Conservation (phyloP, 1,140 invertebrate species). For the Heliothis subflexa region DNA sequence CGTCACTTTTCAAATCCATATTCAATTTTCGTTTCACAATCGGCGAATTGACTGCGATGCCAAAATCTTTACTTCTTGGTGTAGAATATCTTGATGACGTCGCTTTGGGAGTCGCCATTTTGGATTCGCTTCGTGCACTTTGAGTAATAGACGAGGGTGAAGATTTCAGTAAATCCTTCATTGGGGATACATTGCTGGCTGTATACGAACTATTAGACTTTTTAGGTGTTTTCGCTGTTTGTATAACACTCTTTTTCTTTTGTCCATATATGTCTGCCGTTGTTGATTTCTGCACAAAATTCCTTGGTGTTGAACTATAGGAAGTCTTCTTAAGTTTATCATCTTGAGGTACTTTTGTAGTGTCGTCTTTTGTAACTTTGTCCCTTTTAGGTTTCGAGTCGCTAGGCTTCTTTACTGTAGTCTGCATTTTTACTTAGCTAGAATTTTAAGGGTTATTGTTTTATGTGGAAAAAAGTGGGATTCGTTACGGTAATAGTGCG, state of each 20-base stretch:
- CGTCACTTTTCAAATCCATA: slow-evolving; percentile 40
- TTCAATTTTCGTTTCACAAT: slow-evolving; percentile 65
- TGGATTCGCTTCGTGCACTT: slow-evolving; percentile 9
- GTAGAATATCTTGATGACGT: slow-evolving; percentile 44
- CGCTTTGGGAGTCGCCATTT: slow-evolving; percentile 31
- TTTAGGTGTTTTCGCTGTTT: slow-evolving; percentile 62
- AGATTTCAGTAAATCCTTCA: slow-evolving; percentile 72
- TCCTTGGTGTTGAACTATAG: slow-evolving; percentile 67
- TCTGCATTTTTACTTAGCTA: slow-evolving; percentile 50
- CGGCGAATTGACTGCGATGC: slow-evolving; percentile 81
- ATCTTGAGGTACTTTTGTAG: slow-evolving; percentile 54
- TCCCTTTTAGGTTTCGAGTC: slow-evolving; percentile 33
- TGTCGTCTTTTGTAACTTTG: slow-evolving; percentile 56
- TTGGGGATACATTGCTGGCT: slow-evolving; percentile 60
- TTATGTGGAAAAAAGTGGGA: not conserved
- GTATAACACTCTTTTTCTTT: slow-evolving; percentile 51
- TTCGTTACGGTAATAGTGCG: too few relatives aligned
- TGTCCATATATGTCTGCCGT: slow-evolving; percentile 73
- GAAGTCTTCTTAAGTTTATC: slow-evolving; percentile 68
- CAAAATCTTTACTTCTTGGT: slow-evolving; percentile 59
- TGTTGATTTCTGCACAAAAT: slow-evolving; percentile 64
- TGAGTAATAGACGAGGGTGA: slow-evolving; percentile 64
- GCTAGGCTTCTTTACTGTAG: slow-evolving; percentile 42
- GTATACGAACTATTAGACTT: slow-evolving; percentile 55
- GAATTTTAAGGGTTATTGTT: not conserved